phyloP scores from a whole-genome alignment of 2,888 invertebrate genomes.

The Hydrotaea cyrtoneurina region DNA sequence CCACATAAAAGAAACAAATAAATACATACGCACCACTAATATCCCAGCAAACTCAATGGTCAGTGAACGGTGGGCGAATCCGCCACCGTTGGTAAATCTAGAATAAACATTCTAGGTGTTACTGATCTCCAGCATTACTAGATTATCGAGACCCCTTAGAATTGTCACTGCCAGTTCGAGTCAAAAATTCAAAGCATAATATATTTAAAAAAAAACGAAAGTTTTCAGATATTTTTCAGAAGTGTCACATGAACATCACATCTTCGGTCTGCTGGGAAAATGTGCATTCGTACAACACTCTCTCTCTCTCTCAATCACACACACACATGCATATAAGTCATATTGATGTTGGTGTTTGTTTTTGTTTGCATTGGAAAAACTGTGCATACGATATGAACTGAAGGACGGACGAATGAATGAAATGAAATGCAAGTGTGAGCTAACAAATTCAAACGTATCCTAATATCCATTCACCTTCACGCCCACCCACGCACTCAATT shows the following conservation, averaged over 20 bases:
- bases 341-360: background rate
- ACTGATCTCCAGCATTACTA: too few species aligned
- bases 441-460: conserved; percentile 14
- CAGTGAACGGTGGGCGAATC: too few species aligned
- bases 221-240: too few species aligned
- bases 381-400: background rate
- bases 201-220: too few species aligned
- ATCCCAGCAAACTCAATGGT: conserved; percentile 17
- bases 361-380: conserved; percentile 14
- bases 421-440: conserved; percentile 15
- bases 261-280: too few species aligned
- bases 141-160: too few species aligned
- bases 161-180: too few species aligned
- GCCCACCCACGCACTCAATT: background rate
- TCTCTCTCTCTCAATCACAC: background rate
- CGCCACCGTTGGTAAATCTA: too few species aligned
- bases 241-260: too few species aligned
- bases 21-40: conserved; percentile 58
- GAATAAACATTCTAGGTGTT: too few species aligned
- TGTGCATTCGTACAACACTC: too few species aligned
- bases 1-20: conserved; percentile 8
- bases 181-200: too few species aligned
- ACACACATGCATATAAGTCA: background rate
- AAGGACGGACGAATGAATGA: background rate
- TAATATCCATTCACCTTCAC: background rate